phyloP scores from a whole-genome alignment of 2,797 vertebrate genomes.

The Propithecus perrieri region DNA sequence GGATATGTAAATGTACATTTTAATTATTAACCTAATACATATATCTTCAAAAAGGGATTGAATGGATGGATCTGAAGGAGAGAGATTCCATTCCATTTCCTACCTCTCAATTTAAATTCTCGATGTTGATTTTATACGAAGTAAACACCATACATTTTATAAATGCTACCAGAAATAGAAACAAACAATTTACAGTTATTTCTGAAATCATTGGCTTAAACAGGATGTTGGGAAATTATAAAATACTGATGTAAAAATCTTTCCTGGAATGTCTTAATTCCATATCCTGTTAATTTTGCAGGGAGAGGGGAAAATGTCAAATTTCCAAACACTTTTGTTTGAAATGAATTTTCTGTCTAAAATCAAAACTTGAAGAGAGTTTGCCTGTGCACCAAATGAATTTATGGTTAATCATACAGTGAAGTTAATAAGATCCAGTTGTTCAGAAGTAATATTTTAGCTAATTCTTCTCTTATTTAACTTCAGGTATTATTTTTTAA shows the following conservation, averaged over 20 bases:
- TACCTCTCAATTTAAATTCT: background rate
- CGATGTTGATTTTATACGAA: constrained; percentile 20
- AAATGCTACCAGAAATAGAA: constrained; percentile 39
- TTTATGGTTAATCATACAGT: background rate
- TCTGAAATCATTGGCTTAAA: constrained; percentile 46
- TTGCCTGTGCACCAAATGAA: background rate
- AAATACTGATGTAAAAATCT: constrained; percentile 33
- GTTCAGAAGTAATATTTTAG: background rate
- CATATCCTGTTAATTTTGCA: constrained; percentile 22
- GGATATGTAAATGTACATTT: background rate
- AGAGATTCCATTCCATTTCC: background rate
- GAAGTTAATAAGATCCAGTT: background rate
- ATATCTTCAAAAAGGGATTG: background rate
- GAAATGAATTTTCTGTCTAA: constrained; percentile 34
- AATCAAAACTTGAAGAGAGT: background rate
- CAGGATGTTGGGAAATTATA: constrained; percentile 36
- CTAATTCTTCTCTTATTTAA: constrained; percentile 15
- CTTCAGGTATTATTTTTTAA: background rate
- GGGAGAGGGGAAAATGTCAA: background rate
- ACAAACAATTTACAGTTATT: background rate
- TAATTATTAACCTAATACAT: background rate
- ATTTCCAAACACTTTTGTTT: background rate
- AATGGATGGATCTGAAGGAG: background rate
- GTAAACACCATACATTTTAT: constrained; percentile 20
- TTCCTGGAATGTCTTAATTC: constrained; percentile 23